Percentiles rank a stretch among this genome's conserved stretches.
Evolutionary conservation across 30 jellyfish, hydroid and myxozoan genomes (phyloP).

Genomic region (Chrysaora quinquecirrha): DNA sequence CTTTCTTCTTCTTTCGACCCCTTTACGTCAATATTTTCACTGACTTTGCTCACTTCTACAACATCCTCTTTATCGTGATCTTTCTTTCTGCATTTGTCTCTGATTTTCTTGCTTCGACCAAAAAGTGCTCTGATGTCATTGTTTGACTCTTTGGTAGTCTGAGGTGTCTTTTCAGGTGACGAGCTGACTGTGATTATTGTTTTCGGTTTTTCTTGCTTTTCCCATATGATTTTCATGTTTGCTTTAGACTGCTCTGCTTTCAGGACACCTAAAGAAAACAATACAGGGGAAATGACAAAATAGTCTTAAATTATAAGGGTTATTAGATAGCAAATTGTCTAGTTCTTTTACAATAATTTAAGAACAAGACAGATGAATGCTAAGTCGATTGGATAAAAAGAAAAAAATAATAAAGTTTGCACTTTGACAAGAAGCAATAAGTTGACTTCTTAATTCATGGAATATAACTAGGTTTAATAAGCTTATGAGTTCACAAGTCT

Average conservation of each 20-base stretch:
- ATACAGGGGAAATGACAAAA: too few species aligned
- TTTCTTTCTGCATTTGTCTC: background rate
- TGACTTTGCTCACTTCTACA: background rate
- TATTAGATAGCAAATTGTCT: too few species aligned
- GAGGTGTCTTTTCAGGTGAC: slow-evolving; percentile 27
- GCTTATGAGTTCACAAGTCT: too few species aligned
- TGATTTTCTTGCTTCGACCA: background rate
- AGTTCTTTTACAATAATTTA: too few species aligned
- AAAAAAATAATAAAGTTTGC: too few species aligned
- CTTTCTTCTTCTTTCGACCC: background rate
- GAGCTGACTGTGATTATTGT: background rate
- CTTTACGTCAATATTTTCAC: background rate
- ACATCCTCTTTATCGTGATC: background rate
- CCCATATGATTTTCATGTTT: slow-evolving; percentile 55
- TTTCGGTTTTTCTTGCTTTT: slow-evolving; percentile 25
- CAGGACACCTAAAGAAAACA: slow-evolving; percentile 33
- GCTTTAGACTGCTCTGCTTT: slow-evolving; percentile 51
- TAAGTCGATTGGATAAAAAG: too few species aligned
- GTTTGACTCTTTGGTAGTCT: background rate
- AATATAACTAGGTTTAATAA: too few species aligned
- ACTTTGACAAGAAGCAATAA: too few species aligned
- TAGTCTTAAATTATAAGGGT: too few species aligned
- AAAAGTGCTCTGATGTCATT: background rate
- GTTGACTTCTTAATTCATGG: too few species aligned
- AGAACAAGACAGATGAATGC: too few species aligned